phyloP scores from a whole-genome alignment of 1,140 invertebrate genomes.

The Cydia splendana region DNA sequence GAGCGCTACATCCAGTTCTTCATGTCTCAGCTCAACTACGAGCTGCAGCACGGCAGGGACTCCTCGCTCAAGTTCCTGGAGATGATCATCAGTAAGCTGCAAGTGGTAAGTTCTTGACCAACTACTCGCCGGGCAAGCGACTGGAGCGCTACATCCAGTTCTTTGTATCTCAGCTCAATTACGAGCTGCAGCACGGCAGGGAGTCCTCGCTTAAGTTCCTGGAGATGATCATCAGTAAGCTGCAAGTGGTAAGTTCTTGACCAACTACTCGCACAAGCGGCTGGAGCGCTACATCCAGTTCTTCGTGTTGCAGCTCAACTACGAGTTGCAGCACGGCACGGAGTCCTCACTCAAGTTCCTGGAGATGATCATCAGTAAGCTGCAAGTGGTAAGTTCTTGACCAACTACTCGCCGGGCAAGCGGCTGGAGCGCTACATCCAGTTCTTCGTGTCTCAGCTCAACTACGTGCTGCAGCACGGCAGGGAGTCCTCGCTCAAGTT shows the following conservation, averaged over 20 bases:
- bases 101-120: slow-evolving; percentile 87
- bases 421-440: slow-evolving; percentile 85
- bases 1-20: slow-evolving; percentile 89
- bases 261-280: slow-evolving; percentile 81
- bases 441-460: slow-evolving; percentile 91
- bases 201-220: slow-evolving; percentile 93
- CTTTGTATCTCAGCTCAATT: slow-evolving; percentile 90
- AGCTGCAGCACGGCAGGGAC: slow-evolving; percentile 88
- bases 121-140: slow-evolving; percentile 89
- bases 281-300: slow-evolving; percentile 87
- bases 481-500: slow-evolving; percentile 92
- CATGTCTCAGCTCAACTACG: slow-evolving; percentile 89
- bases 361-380: slow-evolving; percentile 86
- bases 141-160: slow-evolving; percentile 87
- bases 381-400: slow-evolving; percentile 88
- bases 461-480: slow-evolving; percentile 89
- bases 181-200: slow-evolving; percentile 88
- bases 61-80: slow-evolving; percentile 93
- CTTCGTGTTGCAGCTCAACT: slow-evolving; percentile 90
- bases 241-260: slow-evolving; percentile 82
- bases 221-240: slow-evolving; percentile 86
- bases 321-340: slow-evolving; percentile 88
- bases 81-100: slow-evolving; percentile 88
- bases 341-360: slow-evolving; percentile 87
- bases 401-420: slow-evolving; percentile 91